A percentile compares a stretch with the other conserved stretches of the same genome.
phyloP scores from a whole-genome alignment of 2,797 vertebrate species.

The Pristis pectinata region DNA sequence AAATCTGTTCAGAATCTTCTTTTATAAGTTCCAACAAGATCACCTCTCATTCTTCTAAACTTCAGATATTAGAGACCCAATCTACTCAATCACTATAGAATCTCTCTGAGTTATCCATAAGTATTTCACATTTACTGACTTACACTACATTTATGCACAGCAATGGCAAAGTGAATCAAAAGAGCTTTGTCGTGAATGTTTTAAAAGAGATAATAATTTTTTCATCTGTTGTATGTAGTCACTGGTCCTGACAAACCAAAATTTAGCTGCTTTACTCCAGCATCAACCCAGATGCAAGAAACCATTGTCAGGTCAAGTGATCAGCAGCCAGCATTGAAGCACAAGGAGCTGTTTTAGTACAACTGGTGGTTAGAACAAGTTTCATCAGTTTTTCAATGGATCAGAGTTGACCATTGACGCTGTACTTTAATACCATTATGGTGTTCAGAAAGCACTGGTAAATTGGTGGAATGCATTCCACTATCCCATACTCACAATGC shows the following conservation, averaged over 20 bases:
- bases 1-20: too few relatives aligned
- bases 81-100: neutral
- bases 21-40: too few relatives aligned
- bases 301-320: conserved; percentile 27
- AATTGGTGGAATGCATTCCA: conserved; percentile 44
- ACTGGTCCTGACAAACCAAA: neutral
- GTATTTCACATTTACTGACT: neutral
- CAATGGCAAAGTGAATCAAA: conserved; percentile 19
- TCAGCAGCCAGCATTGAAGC: neutral
- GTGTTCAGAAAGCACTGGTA: conserved; percentile 47
- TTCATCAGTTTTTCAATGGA: conserved; percentile 14
- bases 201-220: neutral
- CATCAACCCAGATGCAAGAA: conserved; percentile 16
- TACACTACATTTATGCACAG: too few relatives aligned
- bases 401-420: conserved; percentile 40
- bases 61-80: neutral
- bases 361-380: conserved; percentile 22
- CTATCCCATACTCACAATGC: conserved; percentile 53
- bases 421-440: conserved; percentile 44
- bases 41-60: too few relatives aligned
- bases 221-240: conserved; percentile 6
- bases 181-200: neutral
- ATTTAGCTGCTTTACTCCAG: conserved; percentile 20
- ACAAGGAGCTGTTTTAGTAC: conserved; percentile 7
- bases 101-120: neutral